These are phyloP conservation scores for Peromyscus californicus DNA, from an alignment of 2,113 vertebrate species.

Conservation along the genomic window DNA sequence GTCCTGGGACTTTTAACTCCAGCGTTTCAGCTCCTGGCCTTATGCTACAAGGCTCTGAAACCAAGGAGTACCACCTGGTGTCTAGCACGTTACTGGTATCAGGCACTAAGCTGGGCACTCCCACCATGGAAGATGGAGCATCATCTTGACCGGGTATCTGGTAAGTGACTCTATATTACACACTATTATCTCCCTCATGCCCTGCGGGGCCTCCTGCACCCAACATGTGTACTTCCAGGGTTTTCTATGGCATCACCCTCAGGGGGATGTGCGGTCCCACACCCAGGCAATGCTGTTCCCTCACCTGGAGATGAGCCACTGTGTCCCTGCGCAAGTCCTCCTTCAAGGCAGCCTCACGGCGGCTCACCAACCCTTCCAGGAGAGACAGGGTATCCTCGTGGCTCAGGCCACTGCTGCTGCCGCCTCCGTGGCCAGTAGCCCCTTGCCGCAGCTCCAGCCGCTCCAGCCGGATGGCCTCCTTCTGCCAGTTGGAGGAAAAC, in stretches of 20 bases:
- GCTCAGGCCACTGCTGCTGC: constrained; percentile 8
- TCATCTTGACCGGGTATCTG: background rate
- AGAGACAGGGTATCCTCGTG: constrained; percentile 72
- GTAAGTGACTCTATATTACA: background rate
- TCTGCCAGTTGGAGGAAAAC: constrained; percentile 79
- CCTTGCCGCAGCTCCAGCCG: constrained; percentile 80
- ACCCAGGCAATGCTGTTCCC: background rate
- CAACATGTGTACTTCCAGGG: background rate
- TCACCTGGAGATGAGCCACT: constrained; percentile 84
- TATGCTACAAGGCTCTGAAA: background rate
- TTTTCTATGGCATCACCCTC: background rate
- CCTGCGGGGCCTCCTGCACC: background rate
- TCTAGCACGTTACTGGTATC: too few relatives aligned
- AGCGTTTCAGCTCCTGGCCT: fast-evolving
- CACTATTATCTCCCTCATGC: background rate
- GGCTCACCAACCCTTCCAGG: constrained; percentile 87
- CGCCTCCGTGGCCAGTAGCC: background rate
- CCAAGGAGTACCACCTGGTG: fast-evolving
- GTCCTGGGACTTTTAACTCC: background rate
- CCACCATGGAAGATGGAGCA: too few relatives aligned
- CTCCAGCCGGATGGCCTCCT: constrained; percentile 79
- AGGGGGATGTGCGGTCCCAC: background rate
- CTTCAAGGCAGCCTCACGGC: constrained; percentile 80
- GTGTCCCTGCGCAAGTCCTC: constrained; percentile 80
- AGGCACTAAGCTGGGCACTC: background rate